phyloP scores from a whole-genome alignment of 1,140 invertebrate species.

The Trachymyrmex cornetzi region DNA sequence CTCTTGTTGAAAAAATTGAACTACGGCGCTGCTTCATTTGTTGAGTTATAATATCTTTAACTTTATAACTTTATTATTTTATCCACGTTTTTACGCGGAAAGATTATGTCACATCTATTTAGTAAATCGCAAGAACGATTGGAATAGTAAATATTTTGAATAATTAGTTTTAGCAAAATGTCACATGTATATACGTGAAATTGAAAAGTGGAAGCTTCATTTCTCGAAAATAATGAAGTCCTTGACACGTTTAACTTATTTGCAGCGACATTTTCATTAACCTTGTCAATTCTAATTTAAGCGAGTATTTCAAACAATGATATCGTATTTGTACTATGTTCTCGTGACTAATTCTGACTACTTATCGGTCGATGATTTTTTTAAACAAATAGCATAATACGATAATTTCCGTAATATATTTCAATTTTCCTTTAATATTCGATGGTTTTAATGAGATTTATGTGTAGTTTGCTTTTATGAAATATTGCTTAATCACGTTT shows the following conservation, averaged over 20 bases:
- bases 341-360: not conserved
- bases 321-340: not conserved
- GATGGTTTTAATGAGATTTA: not conserved
- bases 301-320: not conserved
- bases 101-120: not conserved
- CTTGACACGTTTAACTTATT: not conserved
- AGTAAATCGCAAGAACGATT: not conserved
- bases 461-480: not conserved
- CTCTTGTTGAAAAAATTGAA: not conserved
- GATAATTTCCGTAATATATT: not conserved
- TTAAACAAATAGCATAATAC: not conserved
- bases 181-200: not conserved
- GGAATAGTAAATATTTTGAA: not conserved
- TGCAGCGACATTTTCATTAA: not conserved
- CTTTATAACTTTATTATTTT: not conserved
- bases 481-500: not conserved
- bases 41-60: not conserved
- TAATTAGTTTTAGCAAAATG: conserved; percentile 3
- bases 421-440: conserved; percentile 1
- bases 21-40: not conserved
- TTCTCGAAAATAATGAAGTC: not conserved
- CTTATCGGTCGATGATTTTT: not conserved
- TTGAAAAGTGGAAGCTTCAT: not conserved
- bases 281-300: not conserved
- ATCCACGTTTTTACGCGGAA: not conserved